Evolutionary conservation across 2,888 invertebrate species (phyloP), one percentile per base, ranked within the genome.

Genomic region (Pyrrhia umbra): DNA sequence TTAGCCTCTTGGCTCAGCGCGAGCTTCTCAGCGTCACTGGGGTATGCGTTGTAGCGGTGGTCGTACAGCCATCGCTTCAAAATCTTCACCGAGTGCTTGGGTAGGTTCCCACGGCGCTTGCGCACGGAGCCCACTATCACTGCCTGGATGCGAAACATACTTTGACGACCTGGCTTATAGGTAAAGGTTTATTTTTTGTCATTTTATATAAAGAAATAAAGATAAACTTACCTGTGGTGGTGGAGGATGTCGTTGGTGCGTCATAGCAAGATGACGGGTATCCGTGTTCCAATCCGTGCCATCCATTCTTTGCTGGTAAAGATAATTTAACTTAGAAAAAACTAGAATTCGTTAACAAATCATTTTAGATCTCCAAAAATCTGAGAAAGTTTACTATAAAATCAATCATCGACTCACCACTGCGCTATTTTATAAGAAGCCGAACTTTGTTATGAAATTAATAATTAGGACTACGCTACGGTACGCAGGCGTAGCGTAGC

Each of bases 41-140:
- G 99, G 88, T 99, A 99, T 0, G 99, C 99, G 87, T 99, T 98
- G 93, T 98, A 98, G 39, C 98, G 96, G 86, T 99, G 98, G 68
- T 98, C 98, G 86, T 98, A 98, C 1, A 99, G 95, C 99, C 99
- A 99, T 62, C 97, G 96, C 89, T 98, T 98, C 49, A 99, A 91
- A 60, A 99, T 97, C 89, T 98, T 97, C 5, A 99, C 98, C 0
- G 98, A 98, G 84, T 98, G 98, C 88, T 98, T 99, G 4, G 98
- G 98, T 42, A 99, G 94, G 92, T 99, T 99, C 0, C 98, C 98
- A 15, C 99, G 96, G 15, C 98, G 96, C 90, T 98, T 98, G 57
- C 98, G 96, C 75, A 97, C 96, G 0, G 96, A 93, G n/a, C 92
- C 93, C 4, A 91, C 86, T 34, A 92, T 83, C 37, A 91, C 86